phyloP scores from a whole-genome alignment of 2,888 invertebrate genomes.

The Pediacus dermestoides region DNA sequence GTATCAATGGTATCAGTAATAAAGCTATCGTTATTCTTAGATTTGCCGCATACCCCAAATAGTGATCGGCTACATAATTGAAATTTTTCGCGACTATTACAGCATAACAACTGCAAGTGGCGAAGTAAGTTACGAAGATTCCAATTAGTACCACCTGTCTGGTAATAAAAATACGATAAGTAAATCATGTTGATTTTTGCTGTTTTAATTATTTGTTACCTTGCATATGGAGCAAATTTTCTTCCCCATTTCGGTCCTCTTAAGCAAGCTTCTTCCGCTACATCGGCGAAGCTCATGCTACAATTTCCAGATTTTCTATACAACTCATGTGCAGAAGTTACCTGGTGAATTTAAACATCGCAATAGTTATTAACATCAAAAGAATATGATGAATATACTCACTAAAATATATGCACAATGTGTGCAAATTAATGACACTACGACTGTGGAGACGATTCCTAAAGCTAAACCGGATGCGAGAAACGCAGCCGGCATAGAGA shows the following conservation, averaged over 20 bases:
- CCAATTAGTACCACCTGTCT: constrained; percentile 70
- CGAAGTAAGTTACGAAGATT: constrained; percentile 89
- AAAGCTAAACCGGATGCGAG: constrained; percentile 79
- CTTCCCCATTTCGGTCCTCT: constrained; percentile 71
- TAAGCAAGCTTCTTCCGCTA: constrained; percentile 75
- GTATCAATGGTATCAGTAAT: constrained; percentile 69
- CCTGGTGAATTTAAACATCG: too few species aligned
- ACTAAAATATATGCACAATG: constrained; percentile 93
- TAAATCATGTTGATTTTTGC: constrained; percentile 1
- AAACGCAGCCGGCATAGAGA: constrained; percentile 92
- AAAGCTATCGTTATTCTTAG: constrained; percentile 24
- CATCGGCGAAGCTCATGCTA: constrained; percentile 81
- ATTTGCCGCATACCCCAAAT: constrained; percentile 47
- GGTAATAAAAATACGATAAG: constrained; percentile 21
- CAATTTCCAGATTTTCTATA: constrained; percentile 69
- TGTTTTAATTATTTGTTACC: constrained; percentile 50
- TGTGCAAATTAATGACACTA: constrained; percentile 86
- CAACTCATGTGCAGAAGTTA: constrained; percentile 77
- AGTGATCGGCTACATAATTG: constrained; percentile 63
- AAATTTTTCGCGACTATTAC: constrained; percentile 89
- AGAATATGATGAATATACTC: constrained; percentile 40
- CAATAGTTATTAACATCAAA: constrained; percentile 3
- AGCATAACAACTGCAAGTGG: constrained; percentile 95
- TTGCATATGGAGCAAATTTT: constrained; percentile 61
- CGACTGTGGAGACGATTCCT: constrained; percentile 78